Percentiles rank a stretch among this genome's conserved stretches.
Conservation (phyloP, 1,140 invertebrate species). For the roundworm (Caenorhabditis elegans) region WBcel235 BX284606.5:8574501-8575000, state of each 20-base stretch:
- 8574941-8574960: too few species aligned
- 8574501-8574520: neutral
- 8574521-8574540: neutral
- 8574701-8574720: neutral
- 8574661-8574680: too few species aligned
- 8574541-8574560: neutral
- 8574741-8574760: too few species aligned
- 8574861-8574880: too few species aligned
- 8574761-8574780: too few species aligned
- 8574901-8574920: too few species aligned
- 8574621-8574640: neutral
- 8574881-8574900: too few species aligned
- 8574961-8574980: too few species aligned
- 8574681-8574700: neutral
- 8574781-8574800: neutral
- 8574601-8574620: neutral
- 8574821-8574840: neutral
- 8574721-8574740: neutral
- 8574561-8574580: neutral
- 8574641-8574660: too few species aligned
- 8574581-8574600: neutral
- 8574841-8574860: too few species aligned
- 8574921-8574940: too few species aligned
- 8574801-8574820: neutral
- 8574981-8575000: too few species aligned